Base-by-base conservation (phyloP, 2,888 invertebrate genomes). In the Synanthedon myopaeformis region DNA sequence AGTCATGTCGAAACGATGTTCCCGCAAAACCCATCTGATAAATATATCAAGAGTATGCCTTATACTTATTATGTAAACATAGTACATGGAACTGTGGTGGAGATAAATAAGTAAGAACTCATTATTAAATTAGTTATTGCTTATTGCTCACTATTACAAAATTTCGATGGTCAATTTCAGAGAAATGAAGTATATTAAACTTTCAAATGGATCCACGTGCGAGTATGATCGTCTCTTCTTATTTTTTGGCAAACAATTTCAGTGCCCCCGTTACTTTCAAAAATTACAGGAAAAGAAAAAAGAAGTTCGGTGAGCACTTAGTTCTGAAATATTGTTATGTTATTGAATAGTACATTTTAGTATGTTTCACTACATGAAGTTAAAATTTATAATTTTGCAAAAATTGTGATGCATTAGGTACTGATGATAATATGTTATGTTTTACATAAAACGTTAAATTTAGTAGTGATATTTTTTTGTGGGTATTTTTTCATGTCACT, bases 61-160 rank as follows among this genome's bases (percentile, higher is more conserved):
- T 83, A 92, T 41, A 88, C 90, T n/a, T 88, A 90, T 42, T 92
- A 91, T 75, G 86, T 92, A 0, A 92, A 92, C 65, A 77, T 92
- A 0, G 85, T 93, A 0, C 80, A 85, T 14, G 91, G 90, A 23
- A 82, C 79, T 4, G 77, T 92, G 72, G 76, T 82, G 1, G 79
- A 76, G 51, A 90, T 92, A 41, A 74, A 91, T 62, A 88, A 87
- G 91, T 91, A 61, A 67, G 67, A 49, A 12, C 42, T 42, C 42
- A n/a, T 13, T 42, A 12, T 45, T 13, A 45, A 4, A 45, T 12
- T 13, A 28, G 1, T 0, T 2, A 35, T 23, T 4, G 4, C 1
- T 1, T 23, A 23, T 5, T 23, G 23, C 23, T 23, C 5, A 23
- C 5, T 23, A 23, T 23, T 23, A 5, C 23, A 23, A 23, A 23